These are phyloP conservation scores for Hypolimnas misippus DNA, from an alignment of 2,888 invertebrate genomes.

Conservation along the genomic window DNA sequence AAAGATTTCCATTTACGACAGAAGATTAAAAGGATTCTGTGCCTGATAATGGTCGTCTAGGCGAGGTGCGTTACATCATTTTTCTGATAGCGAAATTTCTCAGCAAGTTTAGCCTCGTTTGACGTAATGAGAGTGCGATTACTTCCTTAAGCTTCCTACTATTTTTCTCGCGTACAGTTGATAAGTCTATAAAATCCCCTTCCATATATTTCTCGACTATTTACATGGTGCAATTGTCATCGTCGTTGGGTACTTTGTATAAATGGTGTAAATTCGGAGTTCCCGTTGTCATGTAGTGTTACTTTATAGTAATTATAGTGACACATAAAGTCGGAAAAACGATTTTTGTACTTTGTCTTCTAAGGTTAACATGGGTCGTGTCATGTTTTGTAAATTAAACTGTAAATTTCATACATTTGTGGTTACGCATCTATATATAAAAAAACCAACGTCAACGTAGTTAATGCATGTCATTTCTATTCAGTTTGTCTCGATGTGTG, in stretches of 20 bases:
- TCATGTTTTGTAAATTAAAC: neutral
- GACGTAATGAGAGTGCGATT: conserved; percentile 43
- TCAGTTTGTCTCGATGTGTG: conserved; percentile 9
- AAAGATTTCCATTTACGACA: conserved; percentile 79
- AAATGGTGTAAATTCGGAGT: neutral
- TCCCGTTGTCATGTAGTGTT: neutral
- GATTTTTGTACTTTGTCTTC: neutral
- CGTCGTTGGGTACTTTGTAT: neutral
- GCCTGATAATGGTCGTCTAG: conserved; percentile 65
- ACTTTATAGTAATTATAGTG: neutral
- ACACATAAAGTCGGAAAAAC: conserved; percentile 17
- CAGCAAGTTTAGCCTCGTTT: conserved; percentile 40
- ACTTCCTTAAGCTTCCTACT: conserved; percentile 37
- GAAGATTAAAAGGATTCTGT: conserved; percentile 76
- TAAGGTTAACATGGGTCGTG: neutral
- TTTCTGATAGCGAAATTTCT: conserved; percentile 43
- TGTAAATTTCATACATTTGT: neutral
- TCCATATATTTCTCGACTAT: neutral
- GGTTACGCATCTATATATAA: neutral
- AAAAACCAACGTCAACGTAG: neutral
- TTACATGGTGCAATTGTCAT: neutral
- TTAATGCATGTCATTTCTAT: conserved; percentile 24
- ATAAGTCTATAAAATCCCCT: conserved; percentile 5
- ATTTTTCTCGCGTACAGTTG: conserved; percentile 17
- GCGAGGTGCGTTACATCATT: conserved; percentile 66